A percentile compares a stretch with the other conserved stretches of the same genome.
Evolutionary conservation across 1,140 invertebrate species (phyloP).

Genomic region (Orchesella cincta): DNA sequence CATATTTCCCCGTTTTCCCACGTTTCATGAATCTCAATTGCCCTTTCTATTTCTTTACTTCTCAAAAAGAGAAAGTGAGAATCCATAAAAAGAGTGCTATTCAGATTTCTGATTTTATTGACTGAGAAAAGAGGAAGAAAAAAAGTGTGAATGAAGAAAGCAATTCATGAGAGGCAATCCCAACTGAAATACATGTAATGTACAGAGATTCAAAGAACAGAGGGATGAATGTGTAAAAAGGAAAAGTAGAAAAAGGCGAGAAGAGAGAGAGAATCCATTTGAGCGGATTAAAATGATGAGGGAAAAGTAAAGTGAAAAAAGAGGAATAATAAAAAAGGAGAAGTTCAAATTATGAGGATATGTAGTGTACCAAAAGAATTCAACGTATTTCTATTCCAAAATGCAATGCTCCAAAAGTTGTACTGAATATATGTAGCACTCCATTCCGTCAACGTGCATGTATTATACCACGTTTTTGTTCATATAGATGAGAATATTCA

Average conservation of each 20-base stretch:
- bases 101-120: neutral
- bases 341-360: no score
- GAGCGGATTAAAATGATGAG: neutral
- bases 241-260: neutral
- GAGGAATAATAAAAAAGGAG: neutral
- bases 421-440: no score
- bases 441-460: no score
- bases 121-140: neutral
- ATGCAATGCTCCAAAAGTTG: no score
- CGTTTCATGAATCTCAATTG: neutral
- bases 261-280: constrained; percentile 4
- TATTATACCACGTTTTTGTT: no score
- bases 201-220: no score
- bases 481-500: no score
- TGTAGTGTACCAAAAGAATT: no score
- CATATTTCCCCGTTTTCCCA: neutral
- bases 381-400: no score
- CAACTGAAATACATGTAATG: no score
- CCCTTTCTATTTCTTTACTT: neutral
- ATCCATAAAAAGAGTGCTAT: neutral
- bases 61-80: neutral
- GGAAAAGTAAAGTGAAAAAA: neutral
- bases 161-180: no score
- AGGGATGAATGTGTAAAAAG: neutral
- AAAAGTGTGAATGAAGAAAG: no score